Evolutionary conservation across 2,888 invertebrate species (phyloP).

Genomic region (Agrotis puta): DNA sequence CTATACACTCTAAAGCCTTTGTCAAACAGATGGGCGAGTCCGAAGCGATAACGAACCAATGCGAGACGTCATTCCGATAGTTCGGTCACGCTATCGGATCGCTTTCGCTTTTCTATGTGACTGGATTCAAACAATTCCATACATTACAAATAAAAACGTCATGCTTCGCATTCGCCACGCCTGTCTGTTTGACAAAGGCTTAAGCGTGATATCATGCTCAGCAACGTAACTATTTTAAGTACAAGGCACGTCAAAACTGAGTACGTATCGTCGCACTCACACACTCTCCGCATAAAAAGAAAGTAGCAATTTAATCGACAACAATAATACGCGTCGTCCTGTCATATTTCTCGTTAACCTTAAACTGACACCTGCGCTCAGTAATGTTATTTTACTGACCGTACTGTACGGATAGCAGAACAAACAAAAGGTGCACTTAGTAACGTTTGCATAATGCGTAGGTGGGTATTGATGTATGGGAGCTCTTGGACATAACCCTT

Average conservation of each 20-base stretch:
- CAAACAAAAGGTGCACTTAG: slow-evolving; percentile 61
- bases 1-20: too few species aligned
- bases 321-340: slow-evolving; percentile 29
- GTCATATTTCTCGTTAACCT: slow-evolving; percentile 37
- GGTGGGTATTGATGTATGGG: slow-evolving; percentile 54
- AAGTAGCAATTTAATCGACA: slow-evolving; percentile 24
- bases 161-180: too few species aligned
- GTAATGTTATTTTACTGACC: slow-evolving; percentile 59
- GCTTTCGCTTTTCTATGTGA: too few species aligned
- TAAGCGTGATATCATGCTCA: too few species aligned
- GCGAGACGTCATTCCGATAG: too few species aligned
- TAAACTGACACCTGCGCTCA: slow-evolving; percentile 60
- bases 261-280: neutral
- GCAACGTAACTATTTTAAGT: slow-evolving; percentile 5
- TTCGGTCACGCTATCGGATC: too few species aligned
- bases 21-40: too few species aligned
- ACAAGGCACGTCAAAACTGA: neutral
- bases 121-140: too few species aligned
- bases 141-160: too few species aligned
- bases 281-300: slow-evolving; percentile 25
- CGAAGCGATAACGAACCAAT: too few species aligned
- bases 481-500: slow-evolving; percentile 24
- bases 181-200: too few species aligned
- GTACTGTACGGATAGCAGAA: slow-evolving; percentile 33
- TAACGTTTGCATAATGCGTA: slow-evolving; percentile 62